phyloP scores from a whole-genome alignment of 2,888 invertebrate species.

The Drosophila demipolita region DNA sequence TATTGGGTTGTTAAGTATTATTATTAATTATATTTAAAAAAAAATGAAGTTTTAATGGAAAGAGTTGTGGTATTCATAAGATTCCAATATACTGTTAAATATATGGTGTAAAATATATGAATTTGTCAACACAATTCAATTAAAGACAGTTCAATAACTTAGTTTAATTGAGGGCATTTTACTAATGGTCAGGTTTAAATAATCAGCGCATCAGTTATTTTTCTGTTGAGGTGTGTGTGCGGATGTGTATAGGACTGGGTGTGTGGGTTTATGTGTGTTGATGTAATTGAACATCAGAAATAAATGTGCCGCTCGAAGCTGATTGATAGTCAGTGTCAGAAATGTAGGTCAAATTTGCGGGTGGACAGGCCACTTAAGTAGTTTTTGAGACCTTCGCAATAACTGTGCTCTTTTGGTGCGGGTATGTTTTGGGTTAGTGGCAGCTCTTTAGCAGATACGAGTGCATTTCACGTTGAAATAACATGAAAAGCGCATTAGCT shows the following conservation, averaged over 20 bases:
- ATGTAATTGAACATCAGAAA: slow-evolving; percentile 44
- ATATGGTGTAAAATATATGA: neutral
- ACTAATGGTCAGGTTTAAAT: neutral
- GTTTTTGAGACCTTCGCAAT: neutral
- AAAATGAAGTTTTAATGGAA: neutral
- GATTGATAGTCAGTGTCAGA: slow-evolving; percentile 62
- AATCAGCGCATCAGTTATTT: slow-evolving; percentile 4
- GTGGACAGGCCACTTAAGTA: neutral
- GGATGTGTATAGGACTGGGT: neutral
- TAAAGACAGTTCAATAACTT: neutral
- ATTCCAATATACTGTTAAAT: too few species aligned
- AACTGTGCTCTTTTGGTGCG: slow-evolving; percentile 4
- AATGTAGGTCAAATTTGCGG: neutral
- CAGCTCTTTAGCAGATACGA: neutral
- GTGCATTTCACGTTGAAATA: slow-evolving; percentile 12
- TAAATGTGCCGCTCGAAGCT: slow-evolving; percentile 47
- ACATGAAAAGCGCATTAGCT: slow-evolving; percentile 46
- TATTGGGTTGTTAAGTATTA: neutral
- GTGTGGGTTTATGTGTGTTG: slow-evolving; percentile 9
- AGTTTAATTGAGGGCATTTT: neutral
- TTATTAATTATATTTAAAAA: neutral
- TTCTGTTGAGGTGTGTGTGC: slow-evolving; percentile 14
- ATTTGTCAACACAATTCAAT: neutral
- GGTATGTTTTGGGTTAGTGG: neutral
- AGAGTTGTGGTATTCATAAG: too few species aligned